Percentiles rank a stretch among this genome's conserved stretches.
phyloP scores from a whole-genome alignment of 2,113 vertebrate genomes.

The Tetrax tetrax region DNA sequence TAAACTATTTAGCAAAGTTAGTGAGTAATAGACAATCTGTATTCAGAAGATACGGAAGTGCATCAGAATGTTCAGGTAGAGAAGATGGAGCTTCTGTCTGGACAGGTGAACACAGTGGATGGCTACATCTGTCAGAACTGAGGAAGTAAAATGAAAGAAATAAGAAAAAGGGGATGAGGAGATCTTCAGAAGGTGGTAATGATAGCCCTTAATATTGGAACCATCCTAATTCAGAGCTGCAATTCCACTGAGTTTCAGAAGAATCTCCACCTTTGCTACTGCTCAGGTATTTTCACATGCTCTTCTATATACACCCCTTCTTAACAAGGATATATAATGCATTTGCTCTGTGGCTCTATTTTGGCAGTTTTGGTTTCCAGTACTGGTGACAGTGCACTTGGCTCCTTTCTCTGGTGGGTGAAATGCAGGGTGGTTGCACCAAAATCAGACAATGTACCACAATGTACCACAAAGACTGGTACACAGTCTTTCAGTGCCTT shows the following conservation, averaged over 20 bases:
- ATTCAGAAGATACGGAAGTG: background rate
- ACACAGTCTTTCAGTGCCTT: background rate
- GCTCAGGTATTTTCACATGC: background rate
- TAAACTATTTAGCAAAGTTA: background rate
- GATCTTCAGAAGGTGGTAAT: background rate
- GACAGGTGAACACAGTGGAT: background rate
- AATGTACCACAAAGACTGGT: too few relatives aligned
- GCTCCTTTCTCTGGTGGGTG: background rate
- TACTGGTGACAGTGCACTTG: background rate
- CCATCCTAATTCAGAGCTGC: background rate
- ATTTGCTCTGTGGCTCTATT: background rate
- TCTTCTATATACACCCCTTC: background rate
- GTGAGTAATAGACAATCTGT: background rate
- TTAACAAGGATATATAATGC: background rate
- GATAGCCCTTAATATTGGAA: background rate
- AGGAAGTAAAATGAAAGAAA: background rate
- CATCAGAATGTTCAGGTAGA: background rate
- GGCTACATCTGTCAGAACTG: background rate
- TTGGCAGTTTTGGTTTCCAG: background rate
- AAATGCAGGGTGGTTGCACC: background rate
- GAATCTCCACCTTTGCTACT: background rate
- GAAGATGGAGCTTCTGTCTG: background rate
- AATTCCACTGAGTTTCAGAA: background rate
- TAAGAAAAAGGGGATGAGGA: background rate
- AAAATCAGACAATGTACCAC: background rate